A percentile compares a stretch with the other conserved stretches of the same genome.
These are phyloP conservation scores for Brienomyrus brachyistius DNA, from an alignment of 2,113 vertebrate species.

Conservation along the genomic window DNA sequence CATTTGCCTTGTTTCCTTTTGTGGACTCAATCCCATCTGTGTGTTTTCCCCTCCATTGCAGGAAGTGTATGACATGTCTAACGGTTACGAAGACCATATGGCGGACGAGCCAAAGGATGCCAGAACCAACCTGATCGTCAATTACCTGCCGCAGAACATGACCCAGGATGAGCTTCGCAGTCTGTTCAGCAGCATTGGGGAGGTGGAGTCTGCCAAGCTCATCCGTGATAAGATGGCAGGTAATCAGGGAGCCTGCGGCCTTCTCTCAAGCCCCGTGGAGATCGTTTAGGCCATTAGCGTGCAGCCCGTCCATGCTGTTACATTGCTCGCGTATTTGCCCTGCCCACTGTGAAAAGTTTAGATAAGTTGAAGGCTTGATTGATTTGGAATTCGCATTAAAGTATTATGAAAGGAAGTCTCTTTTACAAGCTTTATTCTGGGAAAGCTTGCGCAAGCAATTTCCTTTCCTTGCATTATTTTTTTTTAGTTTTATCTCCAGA, in stretches of 20 bases:
- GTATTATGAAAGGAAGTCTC: neutral
- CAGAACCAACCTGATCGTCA: conserved; percentile 91
- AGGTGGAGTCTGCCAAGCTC: conserved; percentile 91
- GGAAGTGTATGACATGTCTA: conserved; percentile 75
- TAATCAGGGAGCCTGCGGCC: conserved; percentile 44
- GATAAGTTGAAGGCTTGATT: neutral
- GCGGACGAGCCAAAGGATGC: conserved; percentile 84
- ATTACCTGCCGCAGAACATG: conserved; percentile 98
- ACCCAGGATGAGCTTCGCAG: conserved; percentile 90
- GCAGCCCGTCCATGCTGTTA: neutral
- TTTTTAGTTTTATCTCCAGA: neutral
- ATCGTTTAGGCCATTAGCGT: neutral
- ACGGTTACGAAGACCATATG: conserved; percentile 90
- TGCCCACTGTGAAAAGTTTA: neutral
- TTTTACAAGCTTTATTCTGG: neutral
- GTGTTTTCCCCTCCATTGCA: conserved; percentile 35
- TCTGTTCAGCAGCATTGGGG: conserved; percentile 90
- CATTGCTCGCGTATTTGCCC: neutral
- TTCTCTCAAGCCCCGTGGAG: neutral
- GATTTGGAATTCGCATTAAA: neutral
- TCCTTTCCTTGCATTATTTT: neutral
- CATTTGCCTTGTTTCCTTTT: neutral
- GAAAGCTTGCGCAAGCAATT: neutral
- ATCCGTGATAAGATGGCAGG: conserved; percentile 97
- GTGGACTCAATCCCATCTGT: neutral